A percentile compares a stretch with the other conserved stretches of the same genome.
Evolutionary conservation across 1,140 invertebrate genomes (phyloP).

Genomic region (Parapsyche elsis): DNA sequence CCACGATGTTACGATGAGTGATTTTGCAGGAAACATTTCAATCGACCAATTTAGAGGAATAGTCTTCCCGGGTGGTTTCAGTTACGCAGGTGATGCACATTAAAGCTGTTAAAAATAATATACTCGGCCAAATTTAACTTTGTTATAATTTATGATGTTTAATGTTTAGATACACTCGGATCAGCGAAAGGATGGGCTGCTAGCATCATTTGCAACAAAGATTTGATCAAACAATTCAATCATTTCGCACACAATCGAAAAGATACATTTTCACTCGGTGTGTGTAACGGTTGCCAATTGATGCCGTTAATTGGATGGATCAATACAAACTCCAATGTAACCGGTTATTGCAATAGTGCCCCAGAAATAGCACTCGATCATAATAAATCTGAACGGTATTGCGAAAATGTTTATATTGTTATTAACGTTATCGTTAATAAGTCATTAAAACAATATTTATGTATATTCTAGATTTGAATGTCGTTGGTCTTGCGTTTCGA

Average conservation of each 20-base stretch:
- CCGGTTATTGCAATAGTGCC: conserved; percentile 56
- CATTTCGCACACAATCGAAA: conserved; percentile 74
- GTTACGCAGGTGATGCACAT: conserved; percentile 82
- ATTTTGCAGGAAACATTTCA: conserved; percentile 77
- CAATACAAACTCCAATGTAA: conserved; percentile 53
- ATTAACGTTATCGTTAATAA: background rate
- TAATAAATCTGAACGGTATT: conserved; percentile 82
- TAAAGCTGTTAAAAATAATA: conserved; percentile 10
- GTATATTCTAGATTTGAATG: conserved; percentile 80
- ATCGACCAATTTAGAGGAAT: conserved; percentile 88
- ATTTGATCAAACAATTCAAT: conserved; percentile 75
- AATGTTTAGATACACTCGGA: conserved; percentile 86
- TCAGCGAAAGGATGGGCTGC: conserved; percentile 98
- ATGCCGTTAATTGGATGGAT: conserved; percentile 90
- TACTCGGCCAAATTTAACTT: conserved; percentile 10
- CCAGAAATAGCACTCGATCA: conserved; percentile 82
- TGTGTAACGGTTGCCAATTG: conserved; percentile 98
- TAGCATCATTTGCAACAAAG: conserved; percentile 81
- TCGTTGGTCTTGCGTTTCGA: conserved; percentile 86
- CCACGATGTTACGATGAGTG: conserved; percentile 93
- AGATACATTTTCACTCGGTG: conserved; percentile 95
- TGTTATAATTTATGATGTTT: conserved; percentile 31
- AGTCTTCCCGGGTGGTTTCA: conserved; percentile 97
- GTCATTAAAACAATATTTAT: background rate
- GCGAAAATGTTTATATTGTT: background rate